Base-by-base conservation (phyloP, 2,113 vertebrate genomes). In the Pardalotus punctatus region DNA sequence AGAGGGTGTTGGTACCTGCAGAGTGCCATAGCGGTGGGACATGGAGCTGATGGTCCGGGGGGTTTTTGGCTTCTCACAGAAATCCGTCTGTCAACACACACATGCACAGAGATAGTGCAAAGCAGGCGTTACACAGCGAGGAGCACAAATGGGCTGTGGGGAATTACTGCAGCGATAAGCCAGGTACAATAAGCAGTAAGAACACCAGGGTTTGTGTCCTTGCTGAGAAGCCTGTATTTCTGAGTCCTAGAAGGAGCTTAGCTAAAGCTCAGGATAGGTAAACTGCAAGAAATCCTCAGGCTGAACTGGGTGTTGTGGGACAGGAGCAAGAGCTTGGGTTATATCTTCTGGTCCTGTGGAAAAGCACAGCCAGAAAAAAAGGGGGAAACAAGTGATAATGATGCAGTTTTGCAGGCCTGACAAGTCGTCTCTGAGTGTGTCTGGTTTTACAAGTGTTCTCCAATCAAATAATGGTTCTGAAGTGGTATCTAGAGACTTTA, bases 381-480 rank as follows among this genome's bases (percentile, higher is more conserved):
- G 6, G 5, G 10, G 21, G 3, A 20, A 35, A 6, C 3, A 0
- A 0, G 7, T 45, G 31, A 6, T 33, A 22, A 29, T 0, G 4
- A 12, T 56, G 22, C 56, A 64, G 29, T 38, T 81, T 38, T 66
- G n/a, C 43, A 18, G 47, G 57, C 31, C 40, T 69, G 20, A 3
- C 58, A 36, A 36, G 8, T 25, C 54, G 14, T 28, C 33, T 56
- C 25, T n/a, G 27, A 51, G 5, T 31, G 31, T 1, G 2, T 65
- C 21, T 53, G 23, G 4, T 42, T 72, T 86, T 51, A 10, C 22
- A 77, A 78, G 7, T 14, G 8, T 62, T 66, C 45, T 83, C 5
- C 25, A 29, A 3, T 19, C 43, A 81, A 35, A 19, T 90, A 3
- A 2, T 62, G 72, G 9, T 42, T 61, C 23, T 51, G 33, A 91